These are phyloP conservation scores for Scolanthus callimorphus DNA, from an alignment of 92 coral and sea anemone species.

Conservation along the genomic window DNA sequence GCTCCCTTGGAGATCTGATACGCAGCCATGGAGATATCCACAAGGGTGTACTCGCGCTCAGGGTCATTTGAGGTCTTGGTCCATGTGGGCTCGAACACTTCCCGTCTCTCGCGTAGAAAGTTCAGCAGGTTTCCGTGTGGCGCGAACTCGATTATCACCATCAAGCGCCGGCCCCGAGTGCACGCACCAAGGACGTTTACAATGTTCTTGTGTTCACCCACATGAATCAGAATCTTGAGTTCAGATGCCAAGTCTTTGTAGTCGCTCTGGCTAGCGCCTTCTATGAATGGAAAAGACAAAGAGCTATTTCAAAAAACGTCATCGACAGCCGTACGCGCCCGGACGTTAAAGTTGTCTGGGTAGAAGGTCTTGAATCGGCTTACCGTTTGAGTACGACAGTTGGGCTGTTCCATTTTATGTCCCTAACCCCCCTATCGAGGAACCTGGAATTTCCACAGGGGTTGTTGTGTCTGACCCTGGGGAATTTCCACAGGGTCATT, in stretches of 20 bases:
- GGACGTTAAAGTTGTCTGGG: too few relatives aligned
- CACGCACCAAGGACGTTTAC: conserved; percentile 77
- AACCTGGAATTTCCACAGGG: too few relatives aligned
- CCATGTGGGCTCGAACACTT: conserved; percentile 60
- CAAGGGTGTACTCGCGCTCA: conserved; percentile 59
- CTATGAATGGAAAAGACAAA: conserved; percentile 17
- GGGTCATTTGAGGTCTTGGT: conserved; percentile 54
- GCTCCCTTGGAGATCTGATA: conserved; percentile 56
- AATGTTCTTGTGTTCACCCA: conserved; percentile 75
- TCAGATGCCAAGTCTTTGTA: conserved; percentile 80
- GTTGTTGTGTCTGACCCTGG: too few relatives aligned
- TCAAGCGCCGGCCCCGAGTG: conserved; percentile 47
- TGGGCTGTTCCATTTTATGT: too few relatives aligned
- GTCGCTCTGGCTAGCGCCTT: conserved; percentile 59
- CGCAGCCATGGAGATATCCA: conserved; percentile 64
- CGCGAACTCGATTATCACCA: conserved; percentile 68
- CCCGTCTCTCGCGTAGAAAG: conserved; percentile 55
- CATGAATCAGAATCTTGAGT: conserved; percentile 70
- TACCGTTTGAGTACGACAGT: too few relatives aligned
- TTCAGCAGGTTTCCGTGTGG: conserved; percentile 65
- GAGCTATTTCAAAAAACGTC: not conserved
- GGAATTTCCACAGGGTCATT: too few relatives aligned
- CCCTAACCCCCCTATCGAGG: too few relatives aligned
- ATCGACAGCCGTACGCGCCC: too few relatives aligned
- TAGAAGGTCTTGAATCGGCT: too few relatives aligned